phyloP scores from a whole-genome alignment of 2,113 vertebrate species.

The Ranitomeya imitator region DNA sequence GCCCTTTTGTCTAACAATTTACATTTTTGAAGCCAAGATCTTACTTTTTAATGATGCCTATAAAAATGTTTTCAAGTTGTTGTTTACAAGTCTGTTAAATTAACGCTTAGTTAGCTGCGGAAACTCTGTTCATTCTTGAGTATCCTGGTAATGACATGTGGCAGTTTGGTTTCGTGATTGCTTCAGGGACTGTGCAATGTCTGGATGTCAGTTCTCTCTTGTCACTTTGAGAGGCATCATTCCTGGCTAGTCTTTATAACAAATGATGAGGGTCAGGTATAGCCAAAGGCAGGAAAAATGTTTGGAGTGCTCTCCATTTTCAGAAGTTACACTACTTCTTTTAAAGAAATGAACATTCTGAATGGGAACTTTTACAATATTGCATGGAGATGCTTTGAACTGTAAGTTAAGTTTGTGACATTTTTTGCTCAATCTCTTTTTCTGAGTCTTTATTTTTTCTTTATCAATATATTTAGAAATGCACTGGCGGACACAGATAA shows the following conservation, averaged over 20 bases:
- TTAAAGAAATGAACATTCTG: neutral
- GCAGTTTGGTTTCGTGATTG: slow-evolving; percentile 70
- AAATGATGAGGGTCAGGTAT: slow-evolving; percentile 63
- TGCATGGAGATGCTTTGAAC: neutral
- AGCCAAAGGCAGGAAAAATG: slow-evolving; percentile 61
- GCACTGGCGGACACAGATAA: neutral
- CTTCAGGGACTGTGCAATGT: slow-evolving; percentile 66
- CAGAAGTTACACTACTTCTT: neutral
- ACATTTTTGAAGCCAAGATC: slow-evolving; percentile 11
- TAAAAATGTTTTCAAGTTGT: slow-evolving; percentile 4
- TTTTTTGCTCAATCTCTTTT: neutral
- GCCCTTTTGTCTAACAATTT: slow-evolving; percentile 16
- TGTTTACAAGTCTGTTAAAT: neutral
- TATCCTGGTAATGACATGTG: slow-evolving; percentile 66
- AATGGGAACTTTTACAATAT: neutral
- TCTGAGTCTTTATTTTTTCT: neutral
- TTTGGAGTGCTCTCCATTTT: slow-evolving; percentile 22
- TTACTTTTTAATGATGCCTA: slow-evolving; percentile 13
- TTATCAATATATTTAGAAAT: neutral
- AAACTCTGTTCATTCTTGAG: neutral
- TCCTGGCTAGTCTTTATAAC: slow-evolving; percentile 63
- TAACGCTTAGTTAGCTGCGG: neutral
- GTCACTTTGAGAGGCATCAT: slow-evolving; percentile 63
- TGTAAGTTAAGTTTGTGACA: neutral
- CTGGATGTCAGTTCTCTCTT: slow-evolving; percentile 69